Percentiles rank a stretch among this genome's conserved stretches.
Conservation (phyloP, 2,888 invertebrate species). For the Synergus itoensis region DNA sequence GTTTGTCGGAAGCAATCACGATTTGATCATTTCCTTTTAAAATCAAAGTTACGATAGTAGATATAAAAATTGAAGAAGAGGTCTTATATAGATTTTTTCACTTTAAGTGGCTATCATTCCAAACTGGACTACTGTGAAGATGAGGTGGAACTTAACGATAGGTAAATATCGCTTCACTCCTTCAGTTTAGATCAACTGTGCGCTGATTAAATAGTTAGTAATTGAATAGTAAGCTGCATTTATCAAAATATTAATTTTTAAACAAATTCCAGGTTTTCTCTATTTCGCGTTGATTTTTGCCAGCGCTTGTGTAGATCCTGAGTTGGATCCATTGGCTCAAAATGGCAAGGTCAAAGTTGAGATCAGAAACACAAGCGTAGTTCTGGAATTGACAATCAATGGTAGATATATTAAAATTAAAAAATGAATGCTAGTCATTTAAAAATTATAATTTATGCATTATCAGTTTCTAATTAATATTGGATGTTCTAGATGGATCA, state of each 20-base stretch:
- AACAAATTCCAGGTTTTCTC: background rate
- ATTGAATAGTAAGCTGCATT: background rate
- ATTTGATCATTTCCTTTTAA: conserved; percentile 9
- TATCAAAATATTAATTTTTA: background rate
- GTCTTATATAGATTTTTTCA: background rate
- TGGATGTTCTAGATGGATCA: background rate
- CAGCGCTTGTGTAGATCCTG: background rate
- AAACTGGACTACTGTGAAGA: background rate
- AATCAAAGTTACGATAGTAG: background rate
- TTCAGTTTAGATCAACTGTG: too few relatives aligned
- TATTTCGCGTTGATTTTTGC: conserved; percentile 34
- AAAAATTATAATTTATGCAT: background rate
- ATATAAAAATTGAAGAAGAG: background rate
- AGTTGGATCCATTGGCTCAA: background rate
- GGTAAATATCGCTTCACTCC: background rate
- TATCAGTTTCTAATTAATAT: background rate
- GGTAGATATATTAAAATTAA: background rate
- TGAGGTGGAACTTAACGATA: background rate
- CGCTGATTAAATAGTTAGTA: too few relatives aligned
- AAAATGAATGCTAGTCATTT: background rate
- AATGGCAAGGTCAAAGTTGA: background rate
- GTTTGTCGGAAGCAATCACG: background rate
- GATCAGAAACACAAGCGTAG: background rate
- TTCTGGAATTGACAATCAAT: background rate
- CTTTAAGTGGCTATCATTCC: background rate